Conservation (phyloP, 1,140 invertebrate genomes). For the Danaus plexippus region DNA sequence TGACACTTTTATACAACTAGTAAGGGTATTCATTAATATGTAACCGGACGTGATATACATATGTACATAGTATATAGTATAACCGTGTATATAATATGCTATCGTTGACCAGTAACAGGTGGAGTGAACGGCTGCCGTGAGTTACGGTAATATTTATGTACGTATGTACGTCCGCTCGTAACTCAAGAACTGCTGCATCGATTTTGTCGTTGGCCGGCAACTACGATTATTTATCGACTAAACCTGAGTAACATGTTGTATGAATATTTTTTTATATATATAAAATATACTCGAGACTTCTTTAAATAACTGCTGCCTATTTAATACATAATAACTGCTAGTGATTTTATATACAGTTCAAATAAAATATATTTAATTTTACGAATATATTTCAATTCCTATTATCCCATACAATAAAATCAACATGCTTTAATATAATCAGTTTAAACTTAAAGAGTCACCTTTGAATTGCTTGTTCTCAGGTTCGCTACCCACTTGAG, state of each 20-base stretch:
- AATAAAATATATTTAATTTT: no score
- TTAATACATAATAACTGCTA: not conserved
- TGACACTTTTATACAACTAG: no score
- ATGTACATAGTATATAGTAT: not conserved
- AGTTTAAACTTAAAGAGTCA: no score
- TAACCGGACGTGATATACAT: constrained; percentile 6
- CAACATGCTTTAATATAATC: no score
- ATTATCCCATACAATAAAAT: no score
- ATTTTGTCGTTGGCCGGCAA: constrained; percentile 37
- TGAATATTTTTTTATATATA: constrained; percentile 18
- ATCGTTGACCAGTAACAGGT: constrained; percentile 52
- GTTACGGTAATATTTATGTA: constrained; percentile 59
- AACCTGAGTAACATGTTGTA: constrained; percentile 37
- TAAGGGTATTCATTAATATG: no score
- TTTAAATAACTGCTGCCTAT: not conserved
- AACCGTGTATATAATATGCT: constrained; percentile 26
- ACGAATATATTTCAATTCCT: no score
- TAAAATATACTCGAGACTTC: no score
- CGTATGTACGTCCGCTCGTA: constrained; percentile 46
- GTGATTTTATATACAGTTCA: no score
- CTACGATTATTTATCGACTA: constrained; percentile 40
- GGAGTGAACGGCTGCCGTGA: constrained; percentile 42
- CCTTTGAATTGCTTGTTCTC: no score
- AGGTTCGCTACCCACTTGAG: no score
- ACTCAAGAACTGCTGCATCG: constrained; percentile 56